Conservation (phyloP, 2,113 vertebrate genomes). For the mouse (Mus musculus) region GRCm39 chr3:118255001-118255500, state of each 20-base stretch:
- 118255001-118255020: not conserved
- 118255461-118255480: not conserved
- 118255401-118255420: too few relatives aligned
- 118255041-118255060: not conserved
- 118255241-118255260: not conserved
- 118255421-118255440: too few relatives aligned
- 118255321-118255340: not conserved
- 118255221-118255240: not conserved
- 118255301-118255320: slow-evolving; percentile 46
- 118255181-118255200: not conserved
- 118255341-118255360: too few relatives aligned
- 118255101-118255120: not conserved
- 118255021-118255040: not conserved
- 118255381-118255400: too few relatives aligned
- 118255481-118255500: too few relatives aligned
- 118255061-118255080: not conserved
- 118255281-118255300: not conserved
- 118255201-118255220: slow-evolving; percentile 29
- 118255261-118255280: not conserved
- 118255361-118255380: too few relatives aligned
- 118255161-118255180: slow-evolving; percentile 1
- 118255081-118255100: slow-evolving; percentile 9
- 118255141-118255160: slow-evolving; percentile 55
- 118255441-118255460: too few relatives aligned
- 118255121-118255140: slow-evolving; percentile 15